Conservation (phyloP, 2,113 vertebrate species). For the Leptodactylus fuscus region DNA sequence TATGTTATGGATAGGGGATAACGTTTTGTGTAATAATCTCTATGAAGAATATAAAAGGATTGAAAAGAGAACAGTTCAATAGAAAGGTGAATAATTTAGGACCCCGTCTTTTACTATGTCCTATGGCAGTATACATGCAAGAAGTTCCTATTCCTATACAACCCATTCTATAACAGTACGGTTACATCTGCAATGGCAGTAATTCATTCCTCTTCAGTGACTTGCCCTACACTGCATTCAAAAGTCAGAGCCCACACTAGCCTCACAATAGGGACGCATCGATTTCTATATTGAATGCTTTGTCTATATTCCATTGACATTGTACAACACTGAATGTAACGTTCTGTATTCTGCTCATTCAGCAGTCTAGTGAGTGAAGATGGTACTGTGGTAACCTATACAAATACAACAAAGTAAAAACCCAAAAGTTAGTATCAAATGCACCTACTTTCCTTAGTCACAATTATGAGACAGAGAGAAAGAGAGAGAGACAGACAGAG, state of each 20-base stretch:
- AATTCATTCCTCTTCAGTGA: not conserved
- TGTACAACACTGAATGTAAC: not conserved
- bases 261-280: not conserved
- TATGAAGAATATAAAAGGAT: no score
- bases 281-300: constrained; percentile 8
- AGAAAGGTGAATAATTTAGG: not conserved
- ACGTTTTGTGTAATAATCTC: no score
- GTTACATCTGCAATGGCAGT: not conserved
- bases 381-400: no score
- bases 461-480: no score
- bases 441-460: no score
- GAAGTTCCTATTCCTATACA: not conserved
- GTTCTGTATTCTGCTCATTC: not conserved
- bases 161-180: not conserved
- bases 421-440: no score
- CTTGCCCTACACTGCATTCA: not conserved
- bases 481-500: no score
- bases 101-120: not conserved
- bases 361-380: not conserved
- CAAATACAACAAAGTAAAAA: no score
- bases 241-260: not conserved
- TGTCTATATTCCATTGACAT: constrained; percentile 5
- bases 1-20: no score
- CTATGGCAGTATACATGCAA: not conserved
- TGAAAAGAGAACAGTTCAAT: no score